Evolutionary conservation across 2,113 vertebrate species (phyloP).

Genomic region (Melanocharis versteri): DNA sequence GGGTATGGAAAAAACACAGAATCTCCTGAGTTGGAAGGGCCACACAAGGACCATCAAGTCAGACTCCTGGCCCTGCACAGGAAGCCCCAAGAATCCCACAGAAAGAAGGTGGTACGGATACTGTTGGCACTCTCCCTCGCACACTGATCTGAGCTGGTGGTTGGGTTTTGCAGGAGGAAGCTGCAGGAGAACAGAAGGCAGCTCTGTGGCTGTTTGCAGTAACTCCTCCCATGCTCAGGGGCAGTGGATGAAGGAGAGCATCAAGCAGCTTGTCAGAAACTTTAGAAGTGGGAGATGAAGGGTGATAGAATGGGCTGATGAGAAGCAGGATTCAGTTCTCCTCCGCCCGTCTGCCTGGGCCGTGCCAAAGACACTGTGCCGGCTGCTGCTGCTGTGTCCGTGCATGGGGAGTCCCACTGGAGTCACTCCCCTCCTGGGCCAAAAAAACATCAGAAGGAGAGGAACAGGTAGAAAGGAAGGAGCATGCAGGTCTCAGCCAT

Average conservation of each 20-base stretch:
- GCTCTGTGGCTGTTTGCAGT: background rate
- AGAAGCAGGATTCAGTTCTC: background rate
- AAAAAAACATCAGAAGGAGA: background rate
- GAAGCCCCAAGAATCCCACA: background rate
- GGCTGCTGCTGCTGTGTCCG: background rate
- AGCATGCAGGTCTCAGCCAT: background rate
- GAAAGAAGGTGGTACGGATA: background rate
- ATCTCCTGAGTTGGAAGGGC: background rate
- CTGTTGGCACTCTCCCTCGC: background rate
- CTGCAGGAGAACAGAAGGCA: background rate
- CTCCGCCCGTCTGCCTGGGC: background rate
- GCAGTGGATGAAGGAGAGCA: conserved; percentile 11
- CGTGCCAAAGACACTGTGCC: background rate
- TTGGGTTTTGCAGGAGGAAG: background rate
- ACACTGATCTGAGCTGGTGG: background rate
- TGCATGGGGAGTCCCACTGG: no score
- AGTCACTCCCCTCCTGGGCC: background rate
- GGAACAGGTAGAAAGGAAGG: background rate
- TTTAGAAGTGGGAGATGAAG: background rate
- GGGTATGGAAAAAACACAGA: background rate
- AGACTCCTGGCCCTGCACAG: background rate
- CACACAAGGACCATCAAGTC: background rate
- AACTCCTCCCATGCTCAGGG: conserved; percentile 41
- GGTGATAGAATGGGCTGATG: background rate
- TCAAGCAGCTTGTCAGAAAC: conserved; percentile 22